Evolutionary conservation across 2,797 vertebrate genomes (phyloP).

Genomic region (Mastacembelus armatus): DNA sequence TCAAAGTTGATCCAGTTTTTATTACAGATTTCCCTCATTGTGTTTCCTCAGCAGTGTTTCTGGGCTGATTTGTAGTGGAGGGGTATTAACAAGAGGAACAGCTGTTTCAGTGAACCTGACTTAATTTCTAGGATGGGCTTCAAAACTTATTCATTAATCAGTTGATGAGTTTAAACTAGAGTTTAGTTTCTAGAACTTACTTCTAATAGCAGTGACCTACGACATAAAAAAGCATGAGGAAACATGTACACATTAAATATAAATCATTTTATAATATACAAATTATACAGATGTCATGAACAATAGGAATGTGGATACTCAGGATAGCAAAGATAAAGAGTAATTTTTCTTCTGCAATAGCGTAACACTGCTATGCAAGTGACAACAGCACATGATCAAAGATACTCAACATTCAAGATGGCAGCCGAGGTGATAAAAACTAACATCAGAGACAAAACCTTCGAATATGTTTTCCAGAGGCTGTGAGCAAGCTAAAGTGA

Average conservation of each 20-base stretch:
- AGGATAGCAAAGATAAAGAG: constrained; percentile 72
- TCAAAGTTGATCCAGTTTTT: too few species aligned
- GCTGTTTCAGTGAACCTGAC: too few species aligned
- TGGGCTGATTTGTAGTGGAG: too few species aligned
- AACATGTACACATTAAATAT: constrained; percentile 84
- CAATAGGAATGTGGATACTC: constrained; percentile 73
- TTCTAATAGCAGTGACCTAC: neutral
- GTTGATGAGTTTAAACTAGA: neutral
- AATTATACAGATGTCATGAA: constrained; percentile 87
- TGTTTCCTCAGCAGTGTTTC: too few species aligned
- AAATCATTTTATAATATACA: constrained; percentile 91
- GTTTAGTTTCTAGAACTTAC: too few species aligned
- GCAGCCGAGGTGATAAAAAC: constrained; percentile 67
- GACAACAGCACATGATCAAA: constrained; percentile 75
- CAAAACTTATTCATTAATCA: neutral
- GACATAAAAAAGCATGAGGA: constrained; percentile 63
- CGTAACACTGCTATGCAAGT: constrained; percentile 63
- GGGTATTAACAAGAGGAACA: too few species aligned
- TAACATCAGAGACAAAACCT: constrained; percentile 59
- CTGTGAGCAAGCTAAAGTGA: constrained; percentile 70
- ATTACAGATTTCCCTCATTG: too few species aligned
- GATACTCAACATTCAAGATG: constrained; percentile 76
- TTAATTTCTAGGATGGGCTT: neutral
- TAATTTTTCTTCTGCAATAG: constrained; percentile 60
- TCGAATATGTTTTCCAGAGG: constrained; percentile 69